These are phyloP conservation scores for Gymnothorax javanicus DNA, from an alignment of 2,797 vertebrate genomes.

Conservation along the genomic window DNA sequence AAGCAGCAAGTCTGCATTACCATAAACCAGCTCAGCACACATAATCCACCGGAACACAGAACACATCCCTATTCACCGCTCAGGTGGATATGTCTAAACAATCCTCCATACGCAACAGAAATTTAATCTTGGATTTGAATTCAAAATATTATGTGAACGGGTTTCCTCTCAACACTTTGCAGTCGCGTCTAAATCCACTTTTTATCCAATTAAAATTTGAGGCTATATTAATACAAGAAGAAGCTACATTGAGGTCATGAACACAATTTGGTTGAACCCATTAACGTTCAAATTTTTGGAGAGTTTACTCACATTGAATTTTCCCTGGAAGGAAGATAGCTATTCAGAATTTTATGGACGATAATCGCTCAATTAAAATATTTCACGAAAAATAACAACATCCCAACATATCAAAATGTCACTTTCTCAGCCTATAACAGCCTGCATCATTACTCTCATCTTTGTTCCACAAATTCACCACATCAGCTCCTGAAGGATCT, in stretches of 20 bases:
- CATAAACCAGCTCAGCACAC: neutral
- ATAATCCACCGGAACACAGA: neutral
- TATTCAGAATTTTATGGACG: neutral
- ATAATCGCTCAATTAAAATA: neutral
- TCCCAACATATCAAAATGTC: neutral
- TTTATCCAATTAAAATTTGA: too few species aligned
- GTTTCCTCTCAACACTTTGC: too few species aligned
- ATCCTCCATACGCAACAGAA: neutral
- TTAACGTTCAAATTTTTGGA: too few species aligned
- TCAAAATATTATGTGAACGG: too few species aligned
- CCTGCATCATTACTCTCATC: neutral
- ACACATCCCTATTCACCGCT: neutral
- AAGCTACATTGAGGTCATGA: too few species aligned
- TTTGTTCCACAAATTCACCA: neutral
- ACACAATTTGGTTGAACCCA: too few species aligned
- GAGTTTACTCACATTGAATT: too few species aligned
- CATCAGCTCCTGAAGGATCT: neutral
- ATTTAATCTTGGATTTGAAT: too few species aligned
- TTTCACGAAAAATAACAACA: neutral
- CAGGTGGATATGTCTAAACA: neutral
- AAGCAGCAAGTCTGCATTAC: neutral
- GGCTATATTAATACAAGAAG: too few species aligned
- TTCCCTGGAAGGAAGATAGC: too few species aligned
- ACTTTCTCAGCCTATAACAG: neutral
- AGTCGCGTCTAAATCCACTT: too few species aligned